These are phyloP conservation scores for Amblyjoppa fuscipennis DNA, from an alignment of 2,888 invertebrate species.

Conservation along the genomic window DNA sequence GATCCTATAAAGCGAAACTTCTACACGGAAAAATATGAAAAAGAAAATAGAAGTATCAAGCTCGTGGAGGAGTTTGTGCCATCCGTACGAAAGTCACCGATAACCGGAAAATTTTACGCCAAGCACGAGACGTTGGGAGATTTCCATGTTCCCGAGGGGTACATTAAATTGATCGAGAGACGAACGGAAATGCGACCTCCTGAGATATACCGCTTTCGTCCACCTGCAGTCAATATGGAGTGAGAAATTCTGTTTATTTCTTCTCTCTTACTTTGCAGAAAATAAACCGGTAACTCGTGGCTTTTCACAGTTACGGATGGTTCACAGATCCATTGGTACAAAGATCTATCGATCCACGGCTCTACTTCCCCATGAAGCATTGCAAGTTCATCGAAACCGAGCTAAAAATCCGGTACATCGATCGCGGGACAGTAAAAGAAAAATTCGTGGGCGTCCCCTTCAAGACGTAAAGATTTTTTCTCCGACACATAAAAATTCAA, in stretches of 20 bases:
- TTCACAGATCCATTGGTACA: conserved; percentile 74
- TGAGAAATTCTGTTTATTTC: conserved; percentile 68
- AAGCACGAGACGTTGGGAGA: conserved; percentile 75
- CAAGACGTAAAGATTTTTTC: conserved; percentile 59
- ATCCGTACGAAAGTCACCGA: conserved; percentile 68
- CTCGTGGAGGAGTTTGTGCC: conserved; percentile 76
- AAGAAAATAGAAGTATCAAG: conserved; percentile 74
- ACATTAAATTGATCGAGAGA: conserved; percentile 75
- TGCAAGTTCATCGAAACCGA: conserved; percentile 77
- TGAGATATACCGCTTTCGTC: conserved; percentile 77
- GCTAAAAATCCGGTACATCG: conserved; percentile 72
- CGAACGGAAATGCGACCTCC: conserved; percentile 71
- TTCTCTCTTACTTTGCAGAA: not conserved
- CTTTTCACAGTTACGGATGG: conserved; percentile 80
- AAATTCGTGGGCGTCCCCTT: conserved; percentile 78
- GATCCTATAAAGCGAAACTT: conserved; percentile 78
- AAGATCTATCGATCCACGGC: conserved; percentile 75
- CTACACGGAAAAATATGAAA: conserved; percentile 78
- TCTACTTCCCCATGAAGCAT: conserved; percentile 75
- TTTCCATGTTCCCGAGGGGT: conserved; percentile 73
- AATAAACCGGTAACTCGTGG: conserved; percentile 11
- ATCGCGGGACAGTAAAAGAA: conserved; percentile 70
- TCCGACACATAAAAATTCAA: not conserved
- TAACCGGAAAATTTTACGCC: conserved; percentile 82
- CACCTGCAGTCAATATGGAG: conserved; percentile 81